phyloP scores from a whole-genome alignment of 2,113 vertebrate species.

The Dromiciops gliroides region DNA sequence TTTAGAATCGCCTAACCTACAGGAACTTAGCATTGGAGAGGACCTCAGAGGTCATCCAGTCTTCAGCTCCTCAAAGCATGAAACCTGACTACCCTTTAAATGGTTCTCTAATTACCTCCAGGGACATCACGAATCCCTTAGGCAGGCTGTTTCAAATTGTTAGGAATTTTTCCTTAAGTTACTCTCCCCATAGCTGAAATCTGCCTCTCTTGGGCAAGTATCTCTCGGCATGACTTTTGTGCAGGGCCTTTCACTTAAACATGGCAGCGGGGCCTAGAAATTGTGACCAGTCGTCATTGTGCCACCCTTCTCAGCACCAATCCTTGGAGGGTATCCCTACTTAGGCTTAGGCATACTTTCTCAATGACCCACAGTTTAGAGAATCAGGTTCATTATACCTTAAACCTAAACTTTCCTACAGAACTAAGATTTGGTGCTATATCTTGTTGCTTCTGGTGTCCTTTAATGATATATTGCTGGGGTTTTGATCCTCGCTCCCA shows the following conservation, averaged over 20 bases:
- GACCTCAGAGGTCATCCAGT: background rate
- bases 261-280: background rate
- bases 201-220: conserved; percentile 27
- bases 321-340: background rate
- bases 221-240: background rate
- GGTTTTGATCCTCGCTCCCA: background rate
- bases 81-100: background rate
- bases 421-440: conserved; percentile 1
- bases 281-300: background rate
- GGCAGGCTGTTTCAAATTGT: background rate
- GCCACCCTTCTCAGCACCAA: background rate
- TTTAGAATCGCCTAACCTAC: background rate
- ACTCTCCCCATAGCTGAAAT: background rate
- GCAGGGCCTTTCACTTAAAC: background rate
- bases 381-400: background rate
- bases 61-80: background rate
- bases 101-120: background rate
- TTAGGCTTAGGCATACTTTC: background rate
- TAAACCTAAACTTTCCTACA: conserved; percentile 5
- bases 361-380: background rate
- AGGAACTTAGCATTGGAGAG: background rate
- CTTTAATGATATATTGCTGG: background rate
- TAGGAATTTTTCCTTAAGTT: background rate
- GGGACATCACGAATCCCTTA: background rate
- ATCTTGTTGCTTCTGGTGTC: conserved; percentile 9